Conservation (phyloP, 2,113 vertebrate species). For the Rhizomys pruinosus region DNA sequence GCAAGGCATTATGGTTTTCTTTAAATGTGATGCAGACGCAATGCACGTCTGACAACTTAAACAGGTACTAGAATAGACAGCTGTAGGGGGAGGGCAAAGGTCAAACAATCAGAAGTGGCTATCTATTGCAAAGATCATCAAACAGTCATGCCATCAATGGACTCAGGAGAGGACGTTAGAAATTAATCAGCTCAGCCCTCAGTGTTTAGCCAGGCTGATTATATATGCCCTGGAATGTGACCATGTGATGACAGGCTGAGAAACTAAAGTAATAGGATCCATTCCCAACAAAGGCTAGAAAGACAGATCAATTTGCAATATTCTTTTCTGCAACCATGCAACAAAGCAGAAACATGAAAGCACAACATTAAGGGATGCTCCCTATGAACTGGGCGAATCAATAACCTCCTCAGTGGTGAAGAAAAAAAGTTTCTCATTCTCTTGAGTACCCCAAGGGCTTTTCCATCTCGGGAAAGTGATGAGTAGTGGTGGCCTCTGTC, state of each 20-base stretch:
- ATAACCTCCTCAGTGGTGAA: conserved; percentile 95
- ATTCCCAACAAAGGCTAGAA: conserved; percentile 89
- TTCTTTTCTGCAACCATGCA: conserved; percentile 89
- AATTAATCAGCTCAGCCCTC: conserved; percentile 91
- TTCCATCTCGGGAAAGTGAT: conserved; percentile 82
- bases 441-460: conserved; percentile 82
- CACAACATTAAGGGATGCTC: conserved; percentile 93
- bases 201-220: conserved; percentile 93
- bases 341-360: conserved; percentile 98
- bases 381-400: conserved; percentile 95
- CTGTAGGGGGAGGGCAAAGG: conserved; percentile 85
- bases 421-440: conserved; percentile 86
- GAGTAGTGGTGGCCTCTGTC: conserved; percentile 84
- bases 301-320: conserved; percentile 99
- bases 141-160: conserved; percentile 92
- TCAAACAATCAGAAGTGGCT: conserved; percentile 94
- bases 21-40: conserved; percentile 74
- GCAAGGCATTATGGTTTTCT: conserved; percentile 74
- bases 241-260: conserved; percentile 85
- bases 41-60: conserved; percentile 83
- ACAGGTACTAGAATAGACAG: conserved; percentile 85
- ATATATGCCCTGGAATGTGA: conserved; percentile 84
- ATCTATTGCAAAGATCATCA: conserved; percentile 94
- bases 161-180: conserved; percentile 87
- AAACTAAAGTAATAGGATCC: conserved; percentile 89